These are phyloP conservation scores for Chitala chitala DNA, from an alignment of 2,113 vertebrate species.

Conservation along the genomic window DNA sequence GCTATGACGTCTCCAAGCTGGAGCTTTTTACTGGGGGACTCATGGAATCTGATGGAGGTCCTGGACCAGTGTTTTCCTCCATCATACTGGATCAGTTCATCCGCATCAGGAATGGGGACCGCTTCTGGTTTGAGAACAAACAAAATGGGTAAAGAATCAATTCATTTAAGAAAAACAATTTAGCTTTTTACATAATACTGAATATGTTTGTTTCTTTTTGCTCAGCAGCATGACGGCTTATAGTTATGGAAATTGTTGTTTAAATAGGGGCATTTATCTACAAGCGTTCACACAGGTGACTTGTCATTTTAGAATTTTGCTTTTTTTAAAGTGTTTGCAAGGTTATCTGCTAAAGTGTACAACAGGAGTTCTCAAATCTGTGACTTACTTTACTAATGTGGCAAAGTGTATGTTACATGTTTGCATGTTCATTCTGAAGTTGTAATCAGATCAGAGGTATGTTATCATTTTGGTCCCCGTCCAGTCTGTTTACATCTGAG, in stretches of 20 bases:
- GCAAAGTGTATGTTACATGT: neutral
- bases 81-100: conserved; percentile 83
- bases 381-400: neutral
- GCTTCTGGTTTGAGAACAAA: conserved; percentile 94
- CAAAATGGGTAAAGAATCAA: conserved; percentile 70
- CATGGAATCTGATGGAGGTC: conserved; percentile 58
- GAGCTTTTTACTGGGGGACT: conserved; percentile 82
- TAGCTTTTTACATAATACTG: no score
- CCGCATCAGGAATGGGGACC: conserved; percentile 83
- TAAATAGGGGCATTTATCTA: no score
- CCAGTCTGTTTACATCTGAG: conserved; percentile 72
- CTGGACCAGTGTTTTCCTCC: conserved; percentile 66
- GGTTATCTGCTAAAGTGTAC: no score
- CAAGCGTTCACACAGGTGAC: neutral
- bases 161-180: neutral
- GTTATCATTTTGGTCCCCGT: neutral
- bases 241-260: no score
- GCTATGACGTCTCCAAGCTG: conserved; percentile 59
- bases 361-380: neutral
- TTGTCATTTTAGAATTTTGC: neutral
- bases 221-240: neutral
- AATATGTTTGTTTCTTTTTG: neutral
- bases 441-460: neutral
- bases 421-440: neutral
- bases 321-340: no score